A percentile compares a stretch with the other conserved stretches of the same genome.
Conservation (phyloP, 2,113 vertebrate genomes). For the Pteronura brasiliensis region DNA sequence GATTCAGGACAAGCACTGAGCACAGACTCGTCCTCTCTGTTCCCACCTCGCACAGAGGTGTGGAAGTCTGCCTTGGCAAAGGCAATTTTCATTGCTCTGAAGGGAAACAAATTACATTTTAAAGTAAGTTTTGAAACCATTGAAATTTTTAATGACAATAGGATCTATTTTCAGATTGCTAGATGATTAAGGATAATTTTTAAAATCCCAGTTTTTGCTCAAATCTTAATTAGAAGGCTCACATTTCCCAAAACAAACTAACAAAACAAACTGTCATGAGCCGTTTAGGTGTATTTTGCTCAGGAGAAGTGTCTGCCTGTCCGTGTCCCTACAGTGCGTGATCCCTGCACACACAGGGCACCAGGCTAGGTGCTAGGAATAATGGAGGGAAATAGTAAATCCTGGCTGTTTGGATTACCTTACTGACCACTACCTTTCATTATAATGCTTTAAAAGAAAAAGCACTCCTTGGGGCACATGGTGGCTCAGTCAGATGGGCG, state of each 20-base stretch:
- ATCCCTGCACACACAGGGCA: fast-evolving
- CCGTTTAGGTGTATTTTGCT: neutral
- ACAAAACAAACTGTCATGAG: neutral
- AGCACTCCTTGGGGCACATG: neutral
- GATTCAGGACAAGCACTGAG: neutral
- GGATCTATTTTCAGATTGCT: neutral
- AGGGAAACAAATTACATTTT: neutral
- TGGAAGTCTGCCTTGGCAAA: neutral
- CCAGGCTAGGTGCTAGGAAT: neutral
- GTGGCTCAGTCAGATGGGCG: neutral
- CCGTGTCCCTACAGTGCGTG: fast-evolving
- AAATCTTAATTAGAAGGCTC: neutral
- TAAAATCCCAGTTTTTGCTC: neutral
- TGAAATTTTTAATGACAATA: neutral
- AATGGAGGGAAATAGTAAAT: neutral
- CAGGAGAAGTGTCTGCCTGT: fast-evolving
- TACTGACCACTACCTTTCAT: too few species aligned
- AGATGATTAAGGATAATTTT: neutral
- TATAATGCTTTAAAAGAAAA: neutral
- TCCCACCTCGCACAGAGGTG: neutral
- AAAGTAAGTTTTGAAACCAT: neutral
- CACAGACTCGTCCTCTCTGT: neutral
- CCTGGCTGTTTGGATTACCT: neutral
- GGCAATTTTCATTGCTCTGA: neutral
- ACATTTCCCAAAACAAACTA: neutral